These are phyloP conservation scores for Manis javanica DNA, from an alignment of 2,797 vertebrate species.

Conservation along the genomic window DNA sequence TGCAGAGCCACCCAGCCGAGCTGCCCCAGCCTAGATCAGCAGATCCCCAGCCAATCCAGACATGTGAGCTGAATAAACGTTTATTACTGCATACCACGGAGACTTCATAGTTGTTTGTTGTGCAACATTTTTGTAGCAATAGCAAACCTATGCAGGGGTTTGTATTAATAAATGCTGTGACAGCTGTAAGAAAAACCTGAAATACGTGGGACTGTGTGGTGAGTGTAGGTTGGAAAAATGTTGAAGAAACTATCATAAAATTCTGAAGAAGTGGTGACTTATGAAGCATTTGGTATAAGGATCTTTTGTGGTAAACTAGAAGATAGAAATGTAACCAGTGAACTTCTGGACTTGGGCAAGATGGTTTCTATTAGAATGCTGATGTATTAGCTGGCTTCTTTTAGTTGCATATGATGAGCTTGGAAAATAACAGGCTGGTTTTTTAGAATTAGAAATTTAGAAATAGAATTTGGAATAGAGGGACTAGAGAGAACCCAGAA, in stretches of 20 bases:
- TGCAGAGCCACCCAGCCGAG: background rate
- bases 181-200: slow-evolving; percentile 30
- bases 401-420: background rate
- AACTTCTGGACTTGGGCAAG: background rate
- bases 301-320: slow-evolving; percentile 9
- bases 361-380: slow-evolving; percentile 7
- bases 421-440: slow-evolving; percentile 19
- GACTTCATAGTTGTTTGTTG: slow-evolving; percentile 34
- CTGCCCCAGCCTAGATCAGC: background rate
- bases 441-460: background rate
- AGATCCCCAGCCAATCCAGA: background rate
- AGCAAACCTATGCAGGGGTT: slow-evolving; percentile 32
- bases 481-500: background rate
- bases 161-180: background rate
- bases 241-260: background rate
- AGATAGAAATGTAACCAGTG: background rate
- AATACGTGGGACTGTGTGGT: background rate
- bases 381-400: background rate
- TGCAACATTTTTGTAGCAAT: slow-evolving; percentile 17
- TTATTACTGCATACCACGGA: background rate
- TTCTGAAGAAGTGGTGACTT: background rate
- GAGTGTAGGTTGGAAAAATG: background rate
- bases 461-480: background rate
- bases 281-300: background rate
- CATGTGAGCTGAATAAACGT: background rate